Evolutionary conservation across 2,797 vertebrate genomes (phyloP), one percentile per base, ranked within the genome.

Genomic region (Sebastes iracundus): DNA sequence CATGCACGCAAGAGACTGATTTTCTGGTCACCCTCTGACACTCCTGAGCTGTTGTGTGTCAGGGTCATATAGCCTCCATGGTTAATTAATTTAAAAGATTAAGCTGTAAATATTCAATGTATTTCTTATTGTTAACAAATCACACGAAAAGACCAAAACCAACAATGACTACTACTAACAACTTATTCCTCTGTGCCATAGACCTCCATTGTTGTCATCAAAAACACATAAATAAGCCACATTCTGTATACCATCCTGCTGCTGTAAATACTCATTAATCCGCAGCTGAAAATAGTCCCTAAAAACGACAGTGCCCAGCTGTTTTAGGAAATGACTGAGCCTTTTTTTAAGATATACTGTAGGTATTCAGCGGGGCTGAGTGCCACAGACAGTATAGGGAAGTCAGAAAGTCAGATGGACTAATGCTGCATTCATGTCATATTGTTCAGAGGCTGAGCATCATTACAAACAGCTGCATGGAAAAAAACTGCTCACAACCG

Each of bases 51-150:
- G n/a, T 23, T 65, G 70, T 66, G 46, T 75, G 63, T 83, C 58
- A 79, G 68, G 70, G 72, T 79, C 70, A 63, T 56, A 63, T 9
- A 9, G 46, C 55, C 27, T 77, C 38, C 49, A 52, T n/a, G 27
- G 66, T 53, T 80, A 75, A 85, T 86, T 62, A 14, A 73, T 90
- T 86, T 70, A 60, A 73, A 66, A 38, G 53, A 64, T 13, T 13
- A 71, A 7, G 16, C 61, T 58, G 32, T 25, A 66, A 67, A 75
- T 62, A 49, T 28, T 46, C 6, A 5, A 2, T 22, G 1, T 58
- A 25, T 27, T 22, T 66, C 5, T 55, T 52, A 32, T 27, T 58
- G 13, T 49, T 32, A 46, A 30, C 20, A 52, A 38, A 14, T 69
- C 4, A 11, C 20, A 55, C 14, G 35, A 35, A 35, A 33, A 33